Evolutionary conservation across 2,888 invertebrate species (phyloP).

Genomic region (Noctua fimbriata): DNA sequence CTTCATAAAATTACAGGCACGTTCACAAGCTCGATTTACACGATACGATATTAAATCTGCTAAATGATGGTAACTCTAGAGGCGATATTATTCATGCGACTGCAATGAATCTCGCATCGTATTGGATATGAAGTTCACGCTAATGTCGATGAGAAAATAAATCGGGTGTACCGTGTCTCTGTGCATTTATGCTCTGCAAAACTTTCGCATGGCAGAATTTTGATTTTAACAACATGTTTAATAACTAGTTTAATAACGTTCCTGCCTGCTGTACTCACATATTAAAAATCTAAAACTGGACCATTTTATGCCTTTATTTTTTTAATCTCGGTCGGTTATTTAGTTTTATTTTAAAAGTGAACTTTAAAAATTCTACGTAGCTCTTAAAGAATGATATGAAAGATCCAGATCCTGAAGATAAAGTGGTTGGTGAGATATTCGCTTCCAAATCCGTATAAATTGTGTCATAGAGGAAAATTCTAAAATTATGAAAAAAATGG

Average conservation of each 20-base stretch:
- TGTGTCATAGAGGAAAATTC: too few relatives aligned
- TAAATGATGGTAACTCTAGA: conserved; percentile 13
- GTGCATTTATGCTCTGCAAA: background rate
- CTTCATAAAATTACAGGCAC: conserved; percentile 6
- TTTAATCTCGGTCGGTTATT: too few relatives aligned
- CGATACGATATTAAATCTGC: conserved; percentile 30
- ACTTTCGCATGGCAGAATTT: conserved; percentile 19
- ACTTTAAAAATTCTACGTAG: background rate
- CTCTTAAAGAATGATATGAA: too few relatives aligned
- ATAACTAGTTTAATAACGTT: background rate
- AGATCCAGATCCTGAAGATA: too few relatives aligned
- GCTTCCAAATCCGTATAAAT: too few relatives aligned
- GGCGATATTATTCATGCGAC: conserved; percentile 35
- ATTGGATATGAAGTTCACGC: conserved; percentile 28
- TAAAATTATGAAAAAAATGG: too few relatives aligned
- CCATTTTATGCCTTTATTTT: background rate
- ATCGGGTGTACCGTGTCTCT: background rate
- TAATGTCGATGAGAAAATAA: background rate
- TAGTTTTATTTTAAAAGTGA: background rate
- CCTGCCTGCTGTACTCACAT: background rate
- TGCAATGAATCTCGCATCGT: conserved; percentile 32
- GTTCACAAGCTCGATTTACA: conserved; percentile 15
- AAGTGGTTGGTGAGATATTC: too few relatives aligned
- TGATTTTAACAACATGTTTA: conserved; percentile 15
- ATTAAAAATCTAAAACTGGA: background rate